Conservation (phyloP, 2,888 invertebrate species). For the Pilophorus perplexus region DNA sequence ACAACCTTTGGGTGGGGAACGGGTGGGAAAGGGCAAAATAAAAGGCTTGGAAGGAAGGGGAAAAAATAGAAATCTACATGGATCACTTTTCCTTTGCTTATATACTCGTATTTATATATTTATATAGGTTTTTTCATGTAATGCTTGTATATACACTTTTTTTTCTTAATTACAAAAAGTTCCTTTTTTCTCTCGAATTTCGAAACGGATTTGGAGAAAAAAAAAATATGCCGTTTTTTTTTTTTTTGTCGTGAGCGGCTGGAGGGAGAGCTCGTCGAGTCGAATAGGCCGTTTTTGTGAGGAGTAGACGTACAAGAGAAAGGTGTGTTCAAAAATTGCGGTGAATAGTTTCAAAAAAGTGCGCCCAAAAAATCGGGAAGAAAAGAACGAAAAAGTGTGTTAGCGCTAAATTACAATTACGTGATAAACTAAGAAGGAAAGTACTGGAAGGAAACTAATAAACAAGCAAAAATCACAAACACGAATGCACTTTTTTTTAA, state of each 20-base stretch:
- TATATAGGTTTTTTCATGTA: neutral
- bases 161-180: conserved; percentile 15
- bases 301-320: conserved; percentile 35
- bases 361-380: neutral
- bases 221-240: neutral
- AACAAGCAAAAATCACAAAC: neutral
- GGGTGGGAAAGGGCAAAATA: neutral
- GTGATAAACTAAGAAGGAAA: neutral
- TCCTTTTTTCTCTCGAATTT: conserved; percentile 1
- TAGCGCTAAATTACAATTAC: neutral
- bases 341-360: neutral
- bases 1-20: conserved; percentile 10
- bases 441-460: neutral
- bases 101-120: conserved; percentile 23
- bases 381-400: neutral
- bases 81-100: neutral
- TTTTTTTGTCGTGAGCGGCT: conserved; percentile 4
- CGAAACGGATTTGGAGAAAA: too few species aligned
- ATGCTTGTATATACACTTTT: conserved; percentile 21
- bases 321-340: conserved; percentile 2
- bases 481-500: conserved; percentile 13
- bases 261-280: conserved; percentile 39
- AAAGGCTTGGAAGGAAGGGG: neutral
- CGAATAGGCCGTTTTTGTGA: conserved; percentile 25
- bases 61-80: neutral